Evolutionary conservation across 2,797 vertebrate species (phyloP).

Genomic region (Cheirogaleus major): DNA sequence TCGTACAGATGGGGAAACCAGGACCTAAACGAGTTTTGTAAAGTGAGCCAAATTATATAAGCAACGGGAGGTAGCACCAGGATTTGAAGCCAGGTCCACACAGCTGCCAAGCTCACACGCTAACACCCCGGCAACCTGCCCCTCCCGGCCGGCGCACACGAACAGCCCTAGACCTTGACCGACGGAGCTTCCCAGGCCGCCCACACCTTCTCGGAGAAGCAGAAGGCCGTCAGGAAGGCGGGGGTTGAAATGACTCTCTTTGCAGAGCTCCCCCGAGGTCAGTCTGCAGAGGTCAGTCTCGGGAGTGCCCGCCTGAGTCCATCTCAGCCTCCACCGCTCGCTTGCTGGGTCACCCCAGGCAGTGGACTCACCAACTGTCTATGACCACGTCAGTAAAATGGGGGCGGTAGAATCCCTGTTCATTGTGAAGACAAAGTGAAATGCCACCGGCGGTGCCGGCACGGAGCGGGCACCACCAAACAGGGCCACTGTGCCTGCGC

Average conservation of each 20-base stretch:
- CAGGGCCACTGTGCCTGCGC: neutral
- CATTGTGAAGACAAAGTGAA: neutral
- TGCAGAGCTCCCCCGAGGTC: neutral
- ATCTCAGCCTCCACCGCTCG: neutral
- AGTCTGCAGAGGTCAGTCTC: accelerated
- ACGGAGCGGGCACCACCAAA: too few relatives aligned
- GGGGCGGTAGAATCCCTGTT: neutral
- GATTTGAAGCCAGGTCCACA: neutral
- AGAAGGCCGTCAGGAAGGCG: too few relatives aligned
- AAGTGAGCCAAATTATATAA: neutral
- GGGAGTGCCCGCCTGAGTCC: neutral
- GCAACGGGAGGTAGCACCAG: neutral
- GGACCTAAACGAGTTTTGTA: neutral
- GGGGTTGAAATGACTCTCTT: neutral
- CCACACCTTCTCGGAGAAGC: neutral
- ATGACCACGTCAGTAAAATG: neutral
- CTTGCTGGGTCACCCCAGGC: neutral
- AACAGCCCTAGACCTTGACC: neutral
- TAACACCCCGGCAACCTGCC: neutral
- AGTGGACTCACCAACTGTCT: neutral
- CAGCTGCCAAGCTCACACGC: accelerated
- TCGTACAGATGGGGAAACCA: neutral
- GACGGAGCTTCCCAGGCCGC: neutral
- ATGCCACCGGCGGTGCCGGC: neutral
- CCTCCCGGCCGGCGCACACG: accelerated